Evolutionary conservation across 2,113 vertebrate species (phyloP).

Genomic region (Corythoichthys haematopterus): DNA sequence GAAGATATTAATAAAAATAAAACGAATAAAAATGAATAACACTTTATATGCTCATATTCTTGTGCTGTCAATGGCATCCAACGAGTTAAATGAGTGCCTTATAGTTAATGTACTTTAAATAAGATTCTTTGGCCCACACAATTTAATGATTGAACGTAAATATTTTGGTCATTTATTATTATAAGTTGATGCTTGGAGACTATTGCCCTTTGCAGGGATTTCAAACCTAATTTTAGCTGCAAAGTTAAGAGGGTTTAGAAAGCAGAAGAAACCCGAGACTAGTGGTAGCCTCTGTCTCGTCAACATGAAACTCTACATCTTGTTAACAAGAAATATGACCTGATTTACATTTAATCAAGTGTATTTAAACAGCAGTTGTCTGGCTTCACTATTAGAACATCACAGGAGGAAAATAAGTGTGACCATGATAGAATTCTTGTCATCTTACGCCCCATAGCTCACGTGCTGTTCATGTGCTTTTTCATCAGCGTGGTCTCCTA

Average conservation of each 20-base stretch:
- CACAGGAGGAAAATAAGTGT: background rate
- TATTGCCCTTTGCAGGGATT: constrained; percentile 50
- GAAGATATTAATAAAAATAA: no score
- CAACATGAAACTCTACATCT: background rate
- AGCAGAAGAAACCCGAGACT: constrained; percentile 53
- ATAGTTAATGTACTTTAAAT: no score
- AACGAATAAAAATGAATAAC: no score
- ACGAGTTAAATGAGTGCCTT: no score
- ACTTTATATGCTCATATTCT: no score
- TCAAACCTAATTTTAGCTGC: constrained; percentile 58
- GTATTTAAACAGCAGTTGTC: background rate
- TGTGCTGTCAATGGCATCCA: no score
- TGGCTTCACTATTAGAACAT: background rate
- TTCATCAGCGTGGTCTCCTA: constrained; percentile 6
- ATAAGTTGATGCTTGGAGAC: constrained; percentile 4
- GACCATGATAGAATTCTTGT: background rate
- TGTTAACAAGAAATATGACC: background rate
- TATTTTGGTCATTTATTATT: background rate
- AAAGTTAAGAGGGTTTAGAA: constrained; percentile 27
- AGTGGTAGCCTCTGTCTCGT: constrained; percentile 2
- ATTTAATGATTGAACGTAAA: background rate
- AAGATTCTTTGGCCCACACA: background rate
- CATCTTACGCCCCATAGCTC: constrained; percentile 3
- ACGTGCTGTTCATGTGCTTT: constrained; percentile 8
- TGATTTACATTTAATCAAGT: background rate